phyloP scores from a whole-genome alignment of 2,888 invertebrate genomes.

The Megalurothrips usitatus region DNA sequence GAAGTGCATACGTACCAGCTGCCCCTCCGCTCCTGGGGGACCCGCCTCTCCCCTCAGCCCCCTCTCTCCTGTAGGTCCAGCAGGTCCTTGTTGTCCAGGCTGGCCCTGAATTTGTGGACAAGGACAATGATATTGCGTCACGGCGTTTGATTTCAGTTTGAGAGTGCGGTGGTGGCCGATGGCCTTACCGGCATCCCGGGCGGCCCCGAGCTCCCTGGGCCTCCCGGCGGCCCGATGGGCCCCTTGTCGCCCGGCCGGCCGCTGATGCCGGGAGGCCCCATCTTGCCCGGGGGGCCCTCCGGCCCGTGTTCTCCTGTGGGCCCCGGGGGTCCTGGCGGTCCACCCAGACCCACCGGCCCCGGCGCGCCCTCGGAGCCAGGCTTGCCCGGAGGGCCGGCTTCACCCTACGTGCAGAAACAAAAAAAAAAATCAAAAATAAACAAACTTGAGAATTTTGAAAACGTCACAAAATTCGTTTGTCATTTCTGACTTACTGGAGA shows the following conservation, averaged over 20 bases:
- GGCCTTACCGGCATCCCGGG: not conserved
- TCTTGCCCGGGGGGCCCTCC: constrained; percentile 63
- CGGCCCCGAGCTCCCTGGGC: not conserved
- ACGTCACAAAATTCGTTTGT: not conserved
- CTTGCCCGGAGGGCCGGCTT: constrained; percentile 66
- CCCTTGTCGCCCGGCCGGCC: not conserved
- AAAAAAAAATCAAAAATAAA: not conserved
- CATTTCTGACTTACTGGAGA: not conserved
- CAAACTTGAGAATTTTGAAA: no score
- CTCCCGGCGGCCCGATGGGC: not conserved
- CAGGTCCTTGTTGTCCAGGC: constrained; percentile 47
- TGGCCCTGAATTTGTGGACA: not conserved
- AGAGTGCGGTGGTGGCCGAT: no score
- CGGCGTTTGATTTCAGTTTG: no score
- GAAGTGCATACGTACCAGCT: constrained; percentile 47
- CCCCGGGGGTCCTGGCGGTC: constrained; percentile 63
- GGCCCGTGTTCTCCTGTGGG: constrained; percentile 52
- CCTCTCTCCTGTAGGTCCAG: constrained; percentile 66
- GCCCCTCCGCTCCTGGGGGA: constrained; percentile 70
- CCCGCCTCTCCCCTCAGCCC: constrained; percentile 69
- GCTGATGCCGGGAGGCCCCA: constrained; percentile 41
- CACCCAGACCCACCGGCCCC: constrained; percentile 60
- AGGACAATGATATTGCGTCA: not conserved
- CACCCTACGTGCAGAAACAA: constrained; percentile 52
- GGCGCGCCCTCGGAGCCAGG: constrained; percentile 72